A percentile compares a stretch with the other conserved stretches of the same genome.
Evolutionary conservation across 2,888 invertebrate genomes (phyloP).

Genomic region (Napeogenes inachia): DNA sequence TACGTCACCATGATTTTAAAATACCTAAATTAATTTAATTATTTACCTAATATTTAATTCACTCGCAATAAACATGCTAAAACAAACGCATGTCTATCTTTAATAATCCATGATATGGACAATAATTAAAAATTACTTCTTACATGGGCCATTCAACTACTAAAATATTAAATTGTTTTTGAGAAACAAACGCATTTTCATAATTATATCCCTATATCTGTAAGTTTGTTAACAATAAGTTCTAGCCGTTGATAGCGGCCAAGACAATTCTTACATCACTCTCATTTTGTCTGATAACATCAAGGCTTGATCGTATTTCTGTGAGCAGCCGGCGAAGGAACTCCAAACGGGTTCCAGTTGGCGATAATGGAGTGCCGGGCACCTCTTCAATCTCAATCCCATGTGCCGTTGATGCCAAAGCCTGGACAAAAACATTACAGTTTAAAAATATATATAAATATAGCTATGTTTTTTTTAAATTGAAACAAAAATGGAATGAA

Average conservation of each 20-base stretch:
- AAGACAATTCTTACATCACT: slow-evolving; percentile 22
- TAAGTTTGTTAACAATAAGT: not conserved
- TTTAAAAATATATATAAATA: not conserved
- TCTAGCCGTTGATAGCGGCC: not conserved
- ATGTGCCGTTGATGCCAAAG: slow-evolving; percentile 19
- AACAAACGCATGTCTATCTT: too few relatives aligned
- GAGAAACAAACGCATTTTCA: too few relatives aligned
- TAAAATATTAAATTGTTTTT: too few relatives aligned
- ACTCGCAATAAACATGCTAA: too few relatives aligned
- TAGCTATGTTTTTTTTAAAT: too few relatives aligned
- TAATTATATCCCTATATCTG: not conserved
- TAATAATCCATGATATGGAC: too few relatives aligned
- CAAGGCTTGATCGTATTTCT: slow-evolving; percentile 47
- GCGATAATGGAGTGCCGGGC: slow-evolving; percentile 37
- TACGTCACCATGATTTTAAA: too few relatives aligned
- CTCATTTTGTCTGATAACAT: slow-evolving; percentile 16
- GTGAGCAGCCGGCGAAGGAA: slow-evolving; percentile 48
- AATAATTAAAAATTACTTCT: too few relatives aligned
- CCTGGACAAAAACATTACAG: slow-evolving; percentile 14
- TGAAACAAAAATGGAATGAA: too few relatives aligned
- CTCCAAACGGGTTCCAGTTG: slow-evolving; percentile 54
- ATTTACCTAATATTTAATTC: too few relatives aligned
- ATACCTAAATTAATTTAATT: too few relatives aligned
- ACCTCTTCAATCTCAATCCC: slow-evolving; percentile 32
- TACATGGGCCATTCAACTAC: too few relatives aligned